Conservation (phyloP, 2,888 invertebrate species). For the Adelognathus sp. region DNA sequence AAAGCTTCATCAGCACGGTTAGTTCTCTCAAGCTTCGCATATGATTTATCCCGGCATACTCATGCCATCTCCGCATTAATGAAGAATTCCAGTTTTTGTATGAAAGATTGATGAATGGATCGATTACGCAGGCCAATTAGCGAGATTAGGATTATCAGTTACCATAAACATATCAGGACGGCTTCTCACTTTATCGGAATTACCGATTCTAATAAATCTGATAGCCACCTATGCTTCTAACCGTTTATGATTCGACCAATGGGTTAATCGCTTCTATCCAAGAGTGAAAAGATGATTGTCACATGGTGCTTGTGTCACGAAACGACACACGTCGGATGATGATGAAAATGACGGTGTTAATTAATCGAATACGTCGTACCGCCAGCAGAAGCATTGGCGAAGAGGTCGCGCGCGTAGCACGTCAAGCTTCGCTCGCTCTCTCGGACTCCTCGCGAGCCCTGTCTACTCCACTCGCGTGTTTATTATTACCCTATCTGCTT, state of each 20-base stretch:
- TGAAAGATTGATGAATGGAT: constrained; percentile 38
- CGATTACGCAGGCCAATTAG: constrained; percentile 42
- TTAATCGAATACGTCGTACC: constrained; percentile 36
- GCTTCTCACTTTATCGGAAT: background rate
- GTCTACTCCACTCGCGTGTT: background rate
- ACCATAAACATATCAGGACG: constrained; percentile 19
- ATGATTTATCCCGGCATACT: too few relatives aligned
- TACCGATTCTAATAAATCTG: constrained; percentile 41
- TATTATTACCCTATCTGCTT: background rate
- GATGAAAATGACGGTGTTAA: constrained; percentile 53
- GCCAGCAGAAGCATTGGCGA: background rate
- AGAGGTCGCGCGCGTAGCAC: background rate
- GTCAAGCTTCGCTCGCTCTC: background rate
- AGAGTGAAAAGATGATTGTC: constrained; percentile 9
- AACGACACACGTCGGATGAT: constrained; percentile 33
- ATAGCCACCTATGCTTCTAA: constrained; percentile 37
- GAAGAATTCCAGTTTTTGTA: background rate
- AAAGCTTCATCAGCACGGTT: constrained; percentile 77
- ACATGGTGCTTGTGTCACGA: background rate
- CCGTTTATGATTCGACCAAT: constrained; percentile 20
- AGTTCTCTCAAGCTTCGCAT: constrained; percentile 57
- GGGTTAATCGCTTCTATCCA: constrained; percentile 18
- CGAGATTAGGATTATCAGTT: constrained; percentile 36
- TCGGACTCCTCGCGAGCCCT: background rate
- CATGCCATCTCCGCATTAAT: too few relatives aligned